Evolutionary conservation across 2,113 vertebrate species (phyloP).

Genomic region (Myotis brandtii): DNA sequence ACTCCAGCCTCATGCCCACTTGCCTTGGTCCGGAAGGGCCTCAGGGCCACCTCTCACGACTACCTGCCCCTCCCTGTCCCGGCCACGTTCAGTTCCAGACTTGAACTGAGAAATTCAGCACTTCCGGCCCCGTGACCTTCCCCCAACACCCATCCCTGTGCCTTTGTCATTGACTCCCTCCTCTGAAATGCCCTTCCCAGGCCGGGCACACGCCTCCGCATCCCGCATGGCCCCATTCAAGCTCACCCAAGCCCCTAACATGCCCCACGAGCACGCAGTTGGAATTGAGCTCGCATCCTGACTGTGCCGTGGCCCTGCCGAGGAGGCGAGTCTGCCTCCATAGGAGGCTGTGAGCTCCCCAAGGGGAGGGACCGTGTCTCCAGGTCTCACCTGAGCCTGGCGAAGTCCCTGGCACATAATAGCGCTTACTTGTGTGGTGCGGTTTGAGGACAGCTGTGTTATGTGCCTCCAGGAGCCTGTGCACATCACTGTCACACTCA

Average conservation of each 20-base stretch:
- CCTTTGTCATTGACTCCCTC: too few species aligned
- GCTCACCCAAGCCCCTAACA: background rate
- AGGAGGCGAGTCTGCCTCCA: rapidly evolving
- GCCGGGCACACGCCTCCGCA: background rate
- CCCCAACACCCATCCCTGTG: background rate
- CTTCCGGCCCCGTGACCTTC: rapidly evolving
- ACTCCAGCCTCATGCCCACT: background rate
- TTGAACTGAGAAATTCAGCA: background rate
- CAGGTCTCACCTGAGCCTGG: background rate
- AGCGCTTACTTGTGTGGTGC: too few species aligned
- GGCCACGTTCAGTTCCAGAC: background rate
- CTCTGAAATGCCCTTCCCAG: background rate
- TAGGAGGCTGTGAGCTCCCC: background rate
- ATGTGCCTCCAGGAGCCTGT: background rate
- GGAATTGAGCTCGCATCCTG: background rate
- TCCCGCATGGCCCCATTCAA: background rate
- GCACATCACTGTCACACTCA: rapidly evolving
- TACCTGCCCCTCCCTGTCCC: background rate
- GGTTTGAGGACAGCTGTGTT: background rate
- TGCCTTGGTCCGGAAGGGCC: background rate
- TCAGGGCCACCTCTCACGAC: background rate
- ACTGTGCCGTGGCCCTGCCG: background rate
- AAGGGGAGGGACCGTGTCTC: rapidly evolving
- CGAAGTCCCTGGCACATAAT: background rate
- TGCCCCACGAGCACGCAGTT: too few species aligned